Evolutionary conservation across 2,888 invertebrate species (phyloP).

Genomic region (Tinea trinotella): DNA sequence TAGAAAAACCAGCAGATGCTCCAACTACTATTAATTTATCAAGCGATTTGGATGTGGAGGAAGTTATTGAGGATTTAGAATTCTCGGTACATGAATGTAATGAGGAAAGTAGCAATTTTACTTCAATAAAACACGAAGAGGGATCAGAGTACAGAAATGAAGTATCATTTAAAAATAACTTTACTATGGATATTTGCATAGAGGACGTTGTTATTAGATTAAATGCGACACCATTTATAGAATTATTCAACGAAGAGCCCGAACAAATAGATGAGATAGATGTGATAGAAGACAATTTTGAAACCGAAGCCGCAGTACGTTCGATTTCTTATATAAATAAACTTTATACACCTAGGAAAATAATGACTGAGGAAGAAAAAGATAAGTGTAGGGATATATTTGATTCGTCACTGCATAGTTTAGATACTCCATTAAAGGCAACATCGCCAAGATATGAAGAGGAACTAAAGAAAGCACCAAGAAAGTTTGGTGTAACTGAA

Average conservation of each 20-base stretch:
- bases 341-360: constrained; percentile 56
- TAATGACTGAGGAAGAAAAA: constrained; percentile 30
- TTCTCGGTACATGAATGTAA: constrained; percentile 45
- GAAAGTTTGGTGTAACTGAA: constrained; percentile 27
- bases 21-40: constrained; percentile 21
- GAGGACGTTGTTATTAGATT: constrained; percentile 52
- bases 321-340: constrained; percentile 47
- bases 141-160: constrained; percentile 29
- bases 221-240: constrained; percentile 40
- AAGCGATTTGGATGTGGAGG: constrained; percentile 37
- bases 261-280: background rate
- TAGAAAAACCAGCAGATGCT: constrained; percentile 2
- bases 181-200: constrained; percentile 55
- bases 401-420: constrained; percentile 59
- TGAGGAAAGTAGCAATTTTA: constrained; percentile 45
- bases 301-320: constrained; percentile 50
- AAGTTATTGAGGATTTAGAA: constrained; percentile 42
- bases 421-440: constrained; percentile 56
- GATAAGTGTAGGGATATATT: constrained; percentile 53
- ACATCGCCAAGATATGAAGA: constrained; percentile 28
- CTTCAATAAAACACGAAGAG: constrained; percentile 36
- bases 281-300: constrained; percentile 23
- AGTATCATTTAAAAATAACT: constrained; percentile 48
- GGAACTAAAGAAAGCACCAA: constrained; percentile 25
- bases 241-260: constrained; percentile 37